Conservation (phyloP, 2,797 vertebrate species). For the Alauda arvensis region DNA sequence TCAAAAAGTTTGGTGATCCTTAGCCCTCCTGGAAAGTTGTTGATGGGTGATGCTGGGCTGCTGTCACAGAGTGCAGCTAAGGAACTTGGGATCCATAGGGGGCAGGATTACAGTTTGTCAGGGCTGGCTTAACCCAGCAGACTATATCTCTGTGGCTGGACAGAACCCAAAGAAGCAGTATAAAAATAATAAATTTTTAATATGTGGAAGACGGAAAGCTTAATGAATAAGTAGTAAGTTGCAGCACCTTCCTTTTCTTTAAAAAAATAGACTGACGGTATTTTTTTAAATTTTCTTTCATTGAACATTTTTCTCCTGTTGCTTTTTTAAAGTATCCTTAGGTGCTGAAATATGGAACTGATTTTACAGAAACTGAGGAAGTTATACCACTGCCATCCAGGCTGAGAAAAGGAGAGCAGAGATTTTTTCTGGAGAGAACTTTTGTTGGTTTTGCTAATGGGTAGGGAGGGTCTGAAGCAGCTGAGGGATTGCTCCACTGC, state of each 20-base stretch:
- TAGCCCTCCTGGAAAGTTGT: background rate
- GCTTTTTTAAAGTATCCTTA: background rate
- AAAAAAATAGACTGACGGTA: background rate
- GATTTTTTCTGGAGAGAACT: background rate
- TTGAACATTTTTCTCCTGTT: background rate
- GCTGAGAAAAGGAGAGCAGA: background rate
- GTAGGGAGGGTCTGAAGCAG: background rate
- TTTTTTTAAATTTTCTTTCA: background rate
- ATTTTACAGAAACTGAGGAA: background rate
- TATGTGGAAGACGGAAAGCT: background rate
- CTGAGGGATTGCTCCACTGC: background rate
- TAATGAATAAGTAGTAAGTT: conserved; percentile 29
- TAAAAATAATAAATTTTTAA: background rate
- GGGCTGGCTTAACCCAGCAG: background rate
- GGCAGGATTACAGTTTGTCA: background rate
- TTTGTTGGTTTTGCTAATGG: background rate
- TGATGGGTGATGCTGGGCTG: background rate
- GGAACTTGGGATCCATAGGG: background rate
- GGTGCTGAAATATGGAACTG: background rate
- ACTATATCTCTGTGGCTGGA: background rate
- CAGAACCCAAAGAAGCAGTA: background rate
- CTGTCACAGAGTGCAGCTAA: background rate
- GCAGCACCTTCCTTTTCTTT: background rate
- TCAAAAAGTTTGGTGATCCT: background rate
- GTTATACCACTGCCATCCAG: background rate